phyloP scores from a whole-genome alignment of 2,888 invertebrate genomes.

The Chymomyza amoena region DNA sequence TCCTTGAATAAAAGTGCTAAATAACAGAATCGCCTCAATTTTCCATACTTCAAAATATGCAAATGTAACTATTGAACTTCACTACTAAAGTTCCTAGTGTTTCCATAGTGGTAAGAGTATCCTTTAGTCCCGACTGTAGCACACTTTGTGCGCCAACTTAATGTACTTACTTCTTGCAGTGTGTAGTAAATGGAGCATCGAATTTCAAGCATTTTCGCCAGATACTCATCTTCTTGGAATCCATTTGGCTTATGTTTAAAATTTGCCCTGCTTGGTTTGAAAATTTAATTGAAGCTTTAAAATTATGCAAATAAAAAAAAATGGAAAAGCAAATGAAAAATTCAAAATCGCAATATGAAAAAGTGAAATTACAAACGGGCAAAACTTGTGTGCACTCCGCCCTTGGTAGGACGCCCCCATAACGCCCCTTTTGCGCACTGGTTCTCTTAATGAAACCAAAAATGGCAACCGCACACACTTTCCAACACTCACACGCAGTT shows the following conservation, averaged over 20 bases:
- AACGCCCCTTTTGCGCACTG: not conserved
- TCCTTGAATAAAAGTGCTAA: too few species aligned
- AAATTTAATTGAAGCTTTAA: not conserved
- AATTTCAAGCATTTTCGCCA: not conserved
- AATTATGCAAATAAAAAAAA: not conserved
- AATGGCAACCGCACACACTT: slow-evolving; percentile 1
- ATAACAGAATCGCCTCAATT: too few species aligned
- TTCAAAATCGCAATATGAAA: not conserved
- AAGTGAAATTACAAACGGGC: not conserved
- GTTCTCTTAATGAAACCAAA: not conserved
- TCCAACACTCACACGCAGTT: slow-evolving; percentile 31
- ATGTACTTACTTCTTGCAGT: too few species aligned
- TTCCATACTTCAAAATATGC: too few species aligned
- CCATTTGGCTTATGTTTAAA: not conserved
- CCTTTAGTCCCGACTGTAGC: too few species aligned
- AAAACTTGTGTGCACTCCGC: not conserved
- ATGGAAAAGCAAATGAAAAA: not conserved
- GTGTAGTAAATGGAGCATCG: too few species aligned
- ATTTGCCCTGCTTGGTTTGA: not conserved
- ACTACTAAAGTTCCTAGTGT: too few species aligned
- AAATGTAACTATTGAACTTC: too few species aligned
- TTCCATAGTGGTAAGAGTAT: too few species aligned
- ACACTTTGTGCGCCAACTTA: too few species aligned
- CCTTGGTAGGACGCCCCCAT: not conserved
- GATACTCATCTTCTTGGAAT: not conserved